A percentile compares a stretch with the other conserved stretches of the same genome.
Evolutionary conservation across 2,797 vertebrate genomes (phyloP).

Genomic region (Aratinga solstitialis): DNA sequence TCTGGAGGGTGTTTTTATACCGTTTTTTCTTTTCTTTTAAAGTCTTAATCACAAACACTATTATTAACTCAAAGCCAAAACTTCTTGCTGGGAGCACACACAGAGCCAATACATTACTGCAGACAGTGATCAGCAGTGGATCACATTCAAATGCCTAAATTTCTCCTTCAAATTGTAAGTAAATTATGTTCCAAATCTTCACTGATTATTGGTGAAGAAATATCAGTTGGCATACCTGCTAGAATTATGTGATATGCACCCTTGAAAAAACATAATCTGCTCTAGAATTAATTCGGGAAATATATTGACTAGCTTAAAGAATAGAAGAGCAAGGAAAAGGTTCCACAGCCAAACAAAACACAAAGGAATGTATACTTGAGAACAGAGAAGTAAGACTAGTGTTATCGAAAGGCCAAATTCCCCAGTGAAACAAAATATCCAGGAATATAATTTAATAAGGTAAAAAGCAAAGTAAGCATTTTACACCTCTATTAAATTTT

Average conservation of each 20-base stretch:
- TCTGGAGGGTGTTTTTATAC: fast-evolving
- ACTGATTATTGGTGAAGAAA: background rate
- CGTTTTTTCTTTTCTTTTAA: background rate
- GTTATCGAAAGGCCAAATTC: background rate
- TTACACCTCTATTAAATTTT: conserved; percentile 52
- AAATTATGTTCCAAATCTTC: background rate
- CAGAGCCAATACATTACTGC: background rate
- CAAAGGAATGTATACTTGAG: conserved; percentile 8
- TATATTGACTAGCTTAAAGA: background rate
- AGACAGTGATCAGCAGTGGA: background rate
- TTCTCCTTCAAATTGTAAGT: background rate
- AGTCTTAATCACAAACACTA: background rate
- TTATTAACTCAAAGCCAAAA: background rate
- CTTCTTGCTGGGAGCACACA: background rate
- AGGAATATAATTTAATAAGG: conserved; percentile 46
- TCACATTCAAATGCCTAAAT: background rate
- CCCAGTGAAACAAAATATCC: conserved; percentile 9
- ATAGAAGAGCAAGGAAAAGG: background rate
- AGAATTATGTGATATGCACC: background rate
- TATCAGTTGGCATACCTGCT: background rate
- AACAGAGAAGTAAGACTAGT: background rate
- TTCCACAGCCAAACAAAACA: conserved; percentile 46
- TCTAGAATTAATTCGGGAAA: background rate
- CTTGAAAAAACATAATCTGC: background rate
- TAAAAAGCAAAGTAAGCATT: conserved; percentile 51